Conservation (phyloP, 2,113 vertebrate genomes). For the Gulo gulo region DNA sequence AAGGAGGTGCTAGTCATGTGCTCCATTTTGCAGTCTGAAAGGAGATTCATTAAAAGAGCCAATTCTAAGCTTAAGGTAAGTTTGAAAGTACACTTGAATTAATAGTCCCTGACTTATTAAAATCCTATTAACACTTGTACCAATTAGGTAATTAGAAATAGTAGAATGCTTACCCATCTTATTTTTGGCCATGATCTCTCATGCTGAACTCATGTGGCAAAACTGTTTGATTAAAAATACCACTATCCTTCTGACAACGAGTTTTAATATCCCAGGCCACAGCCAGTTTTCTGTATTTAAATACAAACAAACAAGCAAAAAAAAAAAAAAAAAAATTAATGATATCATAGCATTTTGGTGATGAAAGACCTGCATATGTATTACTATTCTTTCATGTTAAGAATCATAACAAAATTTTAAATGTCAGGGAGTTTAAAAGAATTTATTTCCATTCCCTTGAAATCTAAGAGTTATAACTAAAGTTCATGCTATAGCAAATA, state of each 20-base stretch:
- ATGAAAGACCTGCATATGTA: not conserved
- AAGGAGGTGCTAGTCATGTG: not conserved
- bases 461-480: not conserved
- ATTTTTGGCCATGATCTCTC: not conserved
- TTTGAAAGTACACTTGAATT: not conserved
- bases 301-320: not conserved
- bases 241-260: not conserved
- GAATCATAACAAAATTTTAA: slow-evolving; percentile 44
- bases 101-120: not conserved
- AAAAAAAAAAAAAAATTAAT: not conserved
- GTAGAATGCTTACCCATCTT: not conserved
- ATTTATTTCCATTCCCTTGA: not conserved
- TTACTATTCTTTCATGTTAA: slow-evolving; percentile 2
- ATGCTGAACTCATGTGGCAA: not conserved
- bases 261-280: not conserved
- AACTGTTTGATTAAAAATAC: not conserved
- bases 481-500: slow-evolving; percentile 36
- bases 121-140: not conserved
- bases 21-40: not conserved
- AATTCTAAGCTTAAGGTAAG: not conserved
- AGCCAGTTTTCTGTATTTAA: not conserved
- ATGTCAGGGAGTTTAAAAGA: not conserved
- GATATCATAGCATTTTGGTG: not conserved
- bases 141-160: not conserved
- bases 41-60: not conserved